Evolutionary conservation across 1,140 invertebrate genomes (phyloP), one percentile per base, ranked within the genome.

Genomic region (Drosophila leontia): DNA sequence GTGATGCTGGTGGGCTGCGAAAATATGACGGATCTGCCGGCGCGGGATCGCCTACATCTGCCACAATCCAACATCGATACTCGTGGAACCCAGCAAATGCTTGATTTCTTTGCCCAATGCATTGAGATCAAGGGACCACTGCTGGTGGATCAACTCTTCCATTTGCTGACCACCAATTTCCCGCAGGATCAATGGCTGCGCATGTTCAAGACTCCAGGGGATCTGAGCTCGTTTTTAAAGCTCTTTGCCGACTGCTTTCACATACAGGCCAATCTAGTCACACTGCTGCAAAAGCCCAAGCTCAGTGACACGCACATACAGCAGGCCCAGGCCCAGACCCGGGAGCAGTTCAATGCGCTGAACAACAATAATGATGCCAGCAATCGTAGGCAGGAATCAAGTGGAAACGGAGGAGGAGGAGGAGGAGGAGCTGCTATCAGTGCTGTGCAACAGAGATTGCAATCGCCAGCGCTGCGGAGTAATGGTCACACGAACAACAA

Each of bases 181-280:
- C 95, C 96, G 15, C 95, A 96, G 90, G 95, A 96, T 71, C 95
- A 95, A 70, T 97, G 96, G 95, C 95, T 96, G 79, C 95, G 95
- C 72, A 96, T 98, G 93, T 98, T 98, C 79, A 97, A 98, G 92
- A 97, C 96, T 8, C 94, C 96, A 1, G 96, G 96, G 50, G 98
- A 98, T 93, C 93, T 98, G 48, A 95, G 95, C 42, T 97, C 97
- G 23, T 98, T 98, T 91, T 93, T 98, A 5, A 97, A 97, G 93
- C 95, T 99, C 94, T 97, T 98, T 91, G 96, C 97, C 9, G 96
- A 98, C 92, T 95, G 96, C 76, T 98, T 98, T 93, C 96, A 97
- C 88, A 97, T 98, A 39, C 97, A 98, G 92, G 95, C 96, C 47
- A 98, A 98, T 93, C 94, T 98, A 80, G 97, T 98, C 71, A 97